Conservation (phyloP, 2,888 invertebrate genomes). For the Candidula unifasciata region DNA sequence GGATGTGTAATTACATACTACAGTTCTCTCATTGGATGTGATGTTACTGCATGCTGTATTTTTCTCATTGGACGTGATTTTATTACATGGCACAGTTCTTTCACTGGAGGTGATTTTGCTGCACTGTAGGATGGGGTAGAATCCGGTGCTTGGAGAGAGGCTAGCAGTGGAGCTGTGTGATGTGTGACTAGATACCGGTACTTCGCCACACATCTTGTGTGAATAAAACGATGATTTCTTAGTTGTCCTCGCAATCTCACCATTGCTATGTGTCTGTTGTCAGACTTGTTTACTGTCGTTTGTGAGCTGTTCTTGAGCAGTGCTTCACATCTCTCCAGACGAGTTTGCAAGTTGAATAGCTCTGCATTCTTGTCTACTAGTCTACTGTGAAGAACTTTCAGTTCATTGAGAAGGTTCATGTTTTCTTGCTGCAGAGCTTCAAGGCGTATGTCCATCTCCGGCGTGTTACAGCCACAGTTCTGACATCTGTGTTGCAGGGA, state of each 20-base stretch:
- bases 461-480: constrained; percentile 1
- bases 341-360: constrained; percentile 56
- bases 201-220: too few species aligned
- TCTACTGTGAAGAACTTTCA: constrained; percentile 42
- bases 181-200: too few species aligned
- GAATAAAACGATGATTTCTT: not conserved
- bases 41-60: not conserved
- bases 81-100: too few species aligned
- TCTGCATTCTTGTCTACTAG: constrained; percentile 55
- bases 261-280: not conserved
- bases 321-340: constrained; percentile 45
- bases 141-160: too few species aligned
- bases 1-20: too few species aligned
- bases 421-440: constrained; percentile 41
- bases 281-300: constrained; percentile 24
- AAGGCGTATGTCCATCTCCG: constrained; percentile 26
- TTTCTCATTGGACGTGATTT: not conserved
- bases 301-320: constrained; percentile 55
- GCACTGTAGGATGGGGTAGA: too few species aligned
- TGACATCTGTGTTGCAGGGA: constrained; percentile 21
- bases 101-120: too few species aligned
- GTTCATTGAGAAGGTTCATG: constrained; percentile 54
- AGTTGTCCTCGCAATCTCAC: not conserved
- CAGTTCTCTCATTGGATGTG: too few species aligned
- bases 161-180: too few species aligned